These are phyloP conservation scores for Bolborhynchus lineola DNA, from an alignment of 2,113 vertebrate genomes.

Conservation along the genomic window DNA sequence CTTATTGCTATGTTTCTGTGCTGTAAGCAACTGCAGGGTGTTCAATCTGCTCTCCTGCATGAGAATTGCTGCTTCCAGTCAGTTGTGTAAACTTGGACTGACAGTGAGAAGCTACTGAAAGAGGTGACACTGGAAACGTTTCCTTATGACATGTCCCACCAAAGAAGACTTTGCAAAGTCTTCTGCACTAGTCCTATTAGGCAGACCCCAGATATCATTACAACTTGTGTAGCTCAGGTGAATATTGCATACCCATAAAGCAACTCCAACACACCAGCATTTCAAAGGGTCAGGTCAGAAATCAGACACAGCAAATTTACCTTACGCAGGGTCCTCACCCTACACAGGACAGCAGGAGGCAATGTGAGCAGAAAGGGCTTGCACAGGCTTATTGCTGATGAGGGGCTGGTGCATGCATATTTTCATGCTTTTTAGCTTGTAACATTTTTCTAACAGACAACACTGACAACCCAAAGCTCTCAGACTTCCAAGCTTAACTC, in stretches of 20 bases:
- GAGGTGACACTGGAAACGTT: neutral
- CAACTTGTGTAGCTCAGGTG: neutral
- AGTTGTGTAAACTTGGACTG: neutral
- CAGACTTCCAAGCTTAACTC: neutral
- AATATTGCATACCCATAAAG: neutral
- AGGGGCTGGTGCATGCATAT: neutral
- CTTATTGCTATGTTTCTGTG: neutral
- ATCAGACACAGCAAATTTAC: neutral
- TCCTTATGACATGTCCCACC: neutral
- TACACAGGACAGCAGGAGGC: neutral
- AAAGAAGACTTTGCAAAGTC: neutral
- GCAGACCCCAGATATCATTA: neutral
- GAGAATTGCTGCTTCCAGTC: neutral
- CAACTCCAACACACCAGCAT: rapidly evolving
- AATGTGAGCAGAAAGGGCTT: neutral
- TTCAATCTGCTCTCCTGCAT: neutral
- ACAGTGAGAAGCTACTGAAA: neutral
- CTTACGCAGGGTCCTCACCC: neutral
- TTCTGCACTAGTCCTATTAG: neutral
- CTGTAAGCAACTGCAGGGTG: neutral
- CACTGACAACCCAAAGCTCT: neutral
- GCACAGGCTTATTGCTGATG: neutral
- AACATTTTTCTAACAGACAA: neutral
- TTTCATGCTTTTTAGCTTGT: neutral
- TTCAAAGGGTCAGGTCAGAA: neutral